phyloP scores from a whole-genome alignment of 2,888 invertebrate species.

The Andrena trimmerana region DNA sequence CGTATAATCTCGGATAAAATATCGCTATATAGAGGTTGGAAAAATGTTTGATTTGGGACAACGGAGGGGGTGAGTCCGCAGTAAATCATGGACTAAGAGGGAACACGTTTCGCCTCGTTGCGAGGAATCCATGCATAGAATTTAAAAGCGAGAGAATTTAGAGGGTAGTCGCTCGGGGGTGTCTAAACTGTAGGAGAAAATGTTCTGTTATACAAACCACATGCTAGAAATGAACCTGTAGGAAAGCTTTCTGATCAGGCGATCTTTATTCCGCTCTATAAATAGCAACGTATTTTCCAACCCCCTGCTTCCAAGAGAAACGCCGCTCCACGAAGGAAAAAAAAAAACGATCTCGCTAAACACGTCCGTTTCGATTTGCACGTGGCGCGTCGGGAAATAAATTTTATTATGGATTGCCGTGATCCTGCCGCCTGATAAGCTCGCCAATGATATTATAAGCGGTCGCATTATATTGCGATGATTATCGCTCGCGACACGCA shows the following conservation, averaged over 20 bases:
- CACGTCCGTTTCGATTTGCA: conserved; percentile 38
- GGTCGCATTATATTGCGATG: conserved; percentile 47
- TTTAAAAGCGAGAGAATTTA: too few species aligned
- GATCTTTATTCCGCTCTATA: conserved; percentile 17
- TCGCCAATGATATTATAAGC: conserved; percentile 44
- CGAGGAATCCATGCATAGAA: too few species aligned
- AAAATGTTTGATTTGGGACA: background rate
- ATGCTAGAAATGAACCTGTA: background rate
- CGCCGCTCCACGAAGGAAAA: background rate
- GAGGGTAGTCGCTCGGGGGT: too few species aligned
- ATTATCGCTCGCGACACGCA: conserved; percentile 45
- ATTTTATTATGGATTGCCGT: conserved; percentile 31
- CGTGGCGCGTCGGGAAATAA: conserved; percentile 34
- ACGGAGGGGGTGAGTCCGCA: background rate
- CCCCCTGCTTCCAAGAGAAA: background rate
- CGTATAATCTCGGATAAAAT: background rate
- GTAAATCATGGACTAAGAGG: background rate
- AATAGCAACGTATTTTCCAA: conserved; percentile 1
- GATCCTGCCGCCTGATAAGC: conserved; percentile 38
- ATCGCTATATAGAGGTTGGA: background rate
- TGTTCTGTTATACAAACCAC: background rate
- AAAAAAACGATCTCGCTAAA: conserved; percentile 12
- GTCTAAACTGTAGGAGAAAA: too few species aligned
- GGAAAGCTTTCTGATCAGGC: background rate
- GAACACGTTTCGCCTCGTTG: too few species aligned